Evolutionary conservation across 2,113 vertebrate species (phyloP).

Genomic region (Prolemur simus): DNA sequence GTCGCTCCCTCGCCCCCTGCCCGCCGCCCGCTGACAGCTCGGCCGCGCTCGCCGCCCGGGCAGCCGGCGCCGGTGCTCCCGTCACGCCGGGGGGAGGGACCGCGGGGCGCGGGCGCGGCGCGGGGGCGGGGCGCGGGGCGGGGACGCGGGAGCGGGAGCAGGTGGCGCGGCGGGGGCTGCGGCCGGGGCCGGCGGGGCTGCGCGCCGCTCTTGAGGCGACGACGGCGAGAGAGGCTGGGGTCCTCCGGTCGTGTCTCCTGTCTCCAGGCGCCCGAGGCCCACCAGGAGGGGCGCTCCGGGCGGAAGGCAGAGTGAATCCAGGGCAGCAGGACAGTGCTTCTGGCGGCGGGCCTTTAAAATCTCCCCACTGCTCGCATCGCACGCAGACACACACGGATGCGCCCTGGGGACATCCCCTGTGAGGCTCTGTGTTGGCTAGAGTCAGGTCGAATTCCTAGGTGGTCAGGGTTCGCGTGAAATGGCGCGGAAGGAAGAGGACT

Average conservation of each 20-base stretch:
- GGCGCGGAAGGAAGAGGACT: neutral
- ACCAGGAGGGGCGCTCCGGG: neutral
- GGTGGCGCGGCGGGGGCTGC: constrained; percentile 43
- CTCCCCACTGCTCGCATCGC: neutral
- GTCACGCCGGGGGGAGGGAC: constrained; percentile 74
- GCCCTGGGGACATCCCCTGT: neutral
- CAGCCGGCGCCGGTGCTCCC: constrained; percentile 54
- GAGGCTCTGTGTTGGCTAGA: neutral
- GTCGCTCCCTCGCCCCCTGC: neutral
- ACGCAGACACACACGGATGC: neutral
- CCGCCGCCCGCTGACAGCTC: neutral
- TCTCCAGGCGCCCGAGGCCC: neutral
- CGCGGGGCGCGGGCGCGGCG: constrained; percentile 66
- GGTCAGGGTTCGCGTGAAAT: neutral
- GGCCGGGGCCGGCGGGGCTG: neutral
- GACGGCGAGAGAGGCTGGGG: neutral
- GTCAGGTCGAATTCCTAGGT: neutral
- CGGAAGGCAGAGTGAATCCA: neutral
- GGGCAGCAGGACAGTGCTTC: neutral
- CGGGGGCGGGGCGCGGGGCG: constrained; percentile 70
- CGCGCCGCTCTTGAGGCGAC: rapidly evolving
- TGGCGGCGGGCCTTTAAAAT: neutral
- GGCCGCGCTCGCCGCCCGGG: neutral
- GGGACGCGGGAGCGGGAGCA: constrained; percentile 58
- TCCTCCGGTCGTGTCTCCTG: rapidly evolving